phyloP scores from a whole-genome alignment of 2,797 vertebrate genomes.

The Erpetoichthys calabaricus region DNA sequence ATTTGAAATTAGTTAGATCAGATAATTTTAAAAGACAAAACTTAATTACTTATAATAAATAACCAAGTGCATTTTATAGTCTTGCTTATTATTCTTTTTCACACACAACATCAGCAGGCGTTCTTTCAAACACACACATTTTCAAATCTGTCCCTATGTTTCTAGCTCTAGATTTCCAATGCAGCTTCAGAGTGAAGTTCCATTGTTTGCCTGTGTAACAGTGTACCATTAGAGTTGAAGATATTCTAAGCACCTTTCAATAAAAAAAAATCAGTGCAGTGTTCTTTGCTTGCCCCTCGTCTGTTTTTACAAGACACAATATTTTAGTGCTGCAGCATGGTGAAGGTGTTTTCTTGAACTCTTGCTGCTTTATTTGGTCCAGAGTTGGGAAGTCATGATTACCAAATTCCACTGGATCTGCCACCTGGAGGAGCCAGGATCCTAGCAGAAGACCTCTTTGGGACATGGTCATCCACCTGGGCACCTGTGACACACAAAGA shows the following conservation, averaged over 20 bases:
- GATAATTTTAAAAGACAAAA: too few species aligned
- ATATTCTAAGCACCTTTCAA: slow-evolving; percentile 18
- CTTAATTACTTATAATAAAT: too few species aligned
- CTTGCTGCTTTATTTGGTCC: slow-evolving; percentile 26
- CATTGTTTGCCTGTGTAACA: slow-evolving; percentile 12
- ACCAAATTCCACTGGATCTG: slow-evolving; percentile 89
- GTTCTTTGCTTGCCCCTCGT: slow-evolving; percentile 32
- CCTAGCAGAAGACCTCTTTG: slow-evolving; percentile 85
- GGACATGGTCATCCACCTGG: slow-evolving; percentile 82
- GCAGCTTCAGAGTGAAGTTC: slow-evolving; percentile 18
- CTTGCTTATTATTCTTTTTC: neutral
- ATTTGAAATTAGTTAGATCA: too few species aligned
- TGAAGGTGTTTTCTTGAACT: slow-evolving; percentile 23
- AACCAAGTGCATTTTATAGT: too few species aligned
- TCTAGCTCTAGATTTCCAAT: slow-evolving; percentile 23
- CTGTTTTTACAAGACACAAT: slow-evolving; percentile 15
- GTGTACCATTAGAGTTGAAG: slow-evolving; percentile 19
- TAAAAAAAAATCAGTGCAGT: slow-evolving; percentile 38
- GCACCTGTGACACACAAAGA: slow-evolving; percentile 49
- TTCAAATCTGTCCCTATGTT: slow-evolving; percentile 18
- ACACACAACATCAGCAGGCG: slow-evolving; percentile 16
- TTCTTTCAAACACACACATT: slow-evolving; percentile 20
- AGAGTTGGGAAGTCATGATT: slow-evolving; percentile 33
- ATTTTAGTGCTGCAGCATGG: slow-evolving; percentile 15
- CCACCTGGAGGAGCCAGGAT: slow-evolving; percentile 88